A percentile compares a stretch with the other conserved stretches of the same genome.
These are phyloP conservation scores for Callionymus lyra DNA, from an alignment of 2,113 vertebrate genomes.

Conservation along the genomic window DNA sequence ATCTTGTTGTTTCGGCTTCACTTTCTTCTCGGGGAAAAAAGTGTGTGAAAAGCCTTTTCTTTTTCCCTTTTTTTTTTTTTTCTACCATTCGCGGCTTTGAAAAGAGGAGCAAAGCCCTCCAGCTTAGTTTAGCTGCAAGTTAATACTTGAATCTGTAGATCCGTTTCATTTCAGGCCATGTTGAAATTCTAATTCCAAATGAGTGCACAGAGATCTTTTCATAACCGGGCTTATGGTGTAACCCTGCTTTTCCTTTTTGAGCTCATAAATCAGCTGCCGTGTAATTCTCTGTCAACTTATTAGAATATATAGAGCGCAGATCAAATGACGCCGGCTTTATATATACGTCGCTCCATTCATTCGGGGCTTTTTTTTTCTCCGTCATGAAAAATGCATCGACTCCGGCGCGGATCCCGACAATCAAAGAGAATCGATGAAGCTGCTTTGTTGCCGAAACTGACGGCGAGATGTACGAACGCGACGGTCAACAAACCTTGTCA, in stretches of 20 bases:
- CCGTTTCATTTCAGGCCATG: constrained; percentile 35
- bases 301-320: constrained; percentile 32
- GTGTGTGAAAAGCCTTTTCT: too few species aligned
- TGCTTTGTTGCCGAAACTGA: too few species aligned
- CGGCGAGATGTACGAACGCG: too few species aligned
- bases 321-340: constrained; percentile 11
- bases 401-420: constrained; percentile 25
- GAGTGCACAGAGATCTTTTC: constrained; percentile 30
- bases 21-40: too few species aligned
- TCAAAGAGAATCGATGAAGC: constrained; percentile 42
- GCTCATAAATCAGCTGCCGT: constrained; percentile 33
- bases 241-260: constrained; percentile 27
- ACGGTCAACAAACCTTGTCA: too few species aligned
- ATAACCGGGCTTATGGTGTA: constrained; percentile 14
- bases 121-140: constrained; percentile 52
- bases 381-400: constrained; percentile 28
- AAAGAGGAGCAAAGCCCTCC: constrained; percentile 43
- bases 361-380: too few species aligned
- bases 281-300: constrained; percentile 25
- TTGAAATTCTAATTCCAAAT: constrained; percentile 35
- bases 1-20: constrained; percentile 1
- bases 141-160: constrained; percentile 56
- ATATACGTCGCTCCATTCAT: not conserved
- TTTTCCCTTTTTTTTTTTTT: constrained; percentile 3
- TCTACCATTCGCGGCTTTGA: constrained; percentile 36